A percentile compares a stretch with the other conserved stretches of the same genome.
Evolutionary conservation across 2,888 invertebrate species (phyloP).

Genomic region (Unio pictorum): DNA sequence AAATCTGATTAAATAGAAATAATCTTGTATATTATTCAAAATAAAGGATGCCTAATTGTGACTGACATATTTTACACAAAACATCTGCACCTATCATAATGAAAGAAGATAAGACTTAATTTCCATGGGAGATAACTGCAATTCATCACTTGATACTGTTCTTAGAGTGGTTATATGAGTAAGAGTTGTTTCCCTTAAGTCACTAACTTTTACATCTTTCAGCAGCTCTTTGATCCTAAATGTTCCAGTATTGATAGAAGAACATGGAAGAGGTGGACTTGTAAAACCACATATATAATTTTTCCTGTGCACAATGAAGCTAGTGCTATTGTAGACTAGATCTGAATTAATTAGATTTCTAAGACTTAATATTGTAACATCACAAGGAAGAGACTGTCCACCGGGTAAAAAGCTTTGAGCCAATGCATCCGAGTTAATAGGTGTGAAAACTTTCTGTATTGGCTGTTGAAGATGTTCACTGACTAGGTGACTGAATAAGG

Average conservation of each 20-base stretch:
- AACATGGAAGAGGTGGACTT: constrained; percentile 37
- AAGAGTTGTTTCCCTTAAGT: constrained; percentile 51
- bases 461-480: constrained; percentile 56
- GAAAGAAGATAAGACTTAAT: constrained; percentile 34
- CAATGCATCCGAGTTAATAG: constrained; percentile 44
- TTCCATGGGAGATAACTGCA: constrained; percentile 55
- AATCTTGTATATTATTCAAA: too few relatives aligned
- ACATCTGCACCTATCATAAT: constrained; percentile 4
- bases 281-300: constrained; percentile 57
- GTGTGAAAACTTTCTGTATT: constrained; percentile 41
- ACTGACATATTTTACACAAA: too few relatives aligned
- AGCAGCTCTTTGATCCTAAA: constrained; percentile 40
- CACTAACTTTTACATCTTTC: constrained; percentile 28
- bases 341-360: constrained; percentile 51
- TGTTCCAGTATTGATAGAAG: constrained; percentile 15
- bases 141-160: constrained; percentile 23
- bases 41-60: too few relatives aligned
- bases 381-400: constrained; percentile 56
- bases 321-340: constrained; percentile 55
- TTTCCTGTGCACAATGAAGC: constrained; percentile 56
- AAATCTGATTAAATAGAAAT: too few relatives aligned
- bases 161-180: constrained; percentile 48
- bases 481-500: constrained; percentile 39
- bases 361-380: constrained; percentile 51
- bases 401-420: constrained; percentile 33